Base-by-base conservation (phyloP, 2,888 invertebrate species). In the Caenorhabditis angaria region DNA sequence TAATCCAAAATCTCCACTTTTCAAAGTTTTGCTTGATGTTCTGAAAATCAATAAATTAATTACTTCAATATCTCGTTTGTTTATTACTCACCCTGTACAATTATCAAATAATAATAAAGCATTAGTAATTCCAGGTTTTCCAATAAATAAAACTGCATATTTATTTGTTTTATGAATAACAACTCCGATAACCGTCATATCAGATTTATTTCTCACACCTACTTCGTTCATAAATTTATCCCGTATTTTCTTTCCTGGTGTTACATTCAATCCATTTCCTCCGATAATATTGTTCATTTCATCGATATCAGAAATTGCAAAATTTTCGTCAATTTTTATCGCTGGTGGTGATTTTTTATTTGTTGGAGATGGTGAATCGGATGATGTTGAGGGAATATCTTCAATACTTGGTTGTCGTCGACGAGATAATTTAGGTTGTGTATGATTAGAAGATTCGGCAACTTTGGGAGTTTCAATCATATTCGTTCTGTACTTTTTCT, bases 51-150 rank as follows among this genome's bases (percentile, higher is more conserved):
- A 24, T 51, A 24, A 24, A 24, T 24, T 24, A 2, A n/a, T 24
- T 8, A 6, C 5, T 51, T n/a, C n/a, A n/a, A n/a, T n/a, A n/a
- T n/a, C n/a, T n/a, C n/a, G n/a, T n/a, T n/a, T n/a, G n/a, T n/a
- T n/a, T n/a, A n/a, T n/a, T n/a, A n/a, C 53, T 27, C 12, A 61
- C 61, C 56, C 60, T 60, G 55, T 50, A 29, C 68, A 69, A 12
- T 22, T 1, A 35, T 41, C 8, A 27, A n/a, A 25, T 1, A 27
- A 2, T 18, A 61, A 35, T 8, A 53, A n/a, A 2, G 20, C 35
- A 25, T 53, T 24, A 1, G 20, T 20, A 1, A 61, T 20, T 24
- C 53, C 20, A 0, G 6, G 6, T 35, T 25, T 28, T 24, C 8
- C 24, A 6, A 51, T 22, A 53, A 35, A 61, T 18, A 61, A 1